Evolutionary conservation across 2,797 vertebrate genomes (phyloP), one percentile per base, ranked within the genome.

Genomic region (Clarias platycephalus): DNA sequence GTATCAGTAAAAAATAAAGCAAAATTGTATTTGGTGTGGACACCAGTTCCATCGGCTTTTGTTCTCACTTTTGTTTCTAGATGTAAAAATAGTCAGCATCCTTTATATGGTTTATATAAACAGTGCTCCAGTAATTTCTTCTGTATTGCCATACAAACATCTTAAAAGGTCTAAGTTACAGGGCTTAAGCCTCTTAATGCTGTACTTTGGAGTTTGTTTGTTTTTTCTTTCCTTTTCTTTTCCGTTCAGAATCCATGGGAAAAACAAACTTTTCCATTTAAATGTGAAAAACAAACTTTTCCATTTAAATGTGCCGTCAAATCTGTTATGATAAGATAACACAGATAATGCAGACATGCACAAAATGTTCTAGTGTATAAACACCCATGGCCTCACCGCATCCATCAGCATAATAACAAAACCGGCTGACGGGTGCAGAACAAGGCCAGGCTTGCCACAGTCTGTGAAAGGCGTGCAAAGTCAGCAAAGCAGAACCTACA

Each of bases 361-460:
- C 22, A 2, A 16, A 40, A 40, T 22, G 12, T 58, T 3, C 26
- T 24, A 2, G 62, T 37, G 49, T 13, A 34, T 31, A 10, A 55
- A 9, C 24, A 44, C 5, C 4, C 18, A 49, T n/a, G n/a, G 18
- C 13, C 12, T 20, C 7, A 26, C 31, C 28, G 26, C 53, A 49
- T 28, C 49, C 34, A n/a, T 66, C 5, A 3, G 49, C n/a, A 70
- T 28, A 44, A 78, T 68, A 70, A 63, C 76, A 72, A 68, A 15
- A 64, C 53, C 28, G 7, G 28, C 15, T 5, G 57, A 77, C 12
- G 28, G 2, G 9, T 13, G 31, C 31, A 78, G 57, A 74, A 74
- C 83, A 74, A 74, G 31, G 49, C 68, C 78, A 75, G 67, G 31
- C 67, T 55, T 80, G 40, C 20, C 44, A 12, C 1, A 57, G 70